Conservation (phyloP, 2,113 vertebrate genomes). For the Atherinomorus stipes region DNA sequence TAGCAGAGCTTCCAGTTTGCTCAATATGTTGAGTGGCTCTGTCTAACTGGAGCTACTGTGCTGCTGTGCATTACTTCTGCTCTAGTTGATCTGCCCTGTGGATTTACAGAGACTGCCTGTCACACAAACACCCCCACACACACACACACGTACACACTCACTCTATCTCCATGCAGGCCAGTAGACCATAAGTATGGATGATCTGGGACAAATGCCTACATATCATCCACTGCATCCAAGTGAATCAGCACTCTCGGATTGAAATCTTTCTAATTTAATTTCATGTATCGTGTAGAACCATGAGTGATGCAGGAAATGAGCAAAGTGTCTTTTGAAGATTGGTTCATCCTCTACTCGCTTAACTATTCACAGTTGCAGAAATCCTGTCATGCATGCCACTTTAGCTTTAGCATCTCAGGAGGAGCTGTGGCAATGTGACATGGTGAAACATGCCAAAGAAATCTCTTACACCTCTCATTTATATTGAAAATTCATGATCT, state of each 20-base stretch:
- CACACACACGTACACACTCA: conserved; percentile 1
- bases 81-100: conserved; percentile 72
- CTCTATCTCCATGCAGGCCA: conserved; percentile 35
- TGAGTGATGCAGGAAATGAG: neutral
- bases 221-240: conserved; percentile 6
- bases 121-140: conserved; percentile 36
- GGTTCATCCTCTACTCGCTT: neutral
- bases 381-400: neutral
- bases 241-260: neutral
- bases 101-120: conserved; percentile 50
- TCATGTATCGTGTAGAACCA: neutral
- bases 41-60: conserved; percentile 34
- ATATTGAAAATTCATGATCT: neutral
- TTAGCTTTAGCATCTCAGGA: neutral
- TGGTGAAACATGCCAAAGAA: too few relatives aligned
- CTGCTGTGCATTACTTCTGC: conserved; percentile 68
- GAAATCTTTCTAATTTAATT: conserved; percentile 1
- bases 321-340: neutral
- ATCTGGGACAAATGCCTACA: conserved; percentile 27
- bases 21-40: conserved; percentile 29
- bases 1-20: conserved; percentile 5
- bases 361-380: neutral
- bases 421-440: neutral
- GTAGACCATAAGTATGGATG: conserved; percentile 32
- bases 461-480: neutral